Conservation (phyloP, 2,797 vertebrate species). For the Malurus leucopterus region DNA sequence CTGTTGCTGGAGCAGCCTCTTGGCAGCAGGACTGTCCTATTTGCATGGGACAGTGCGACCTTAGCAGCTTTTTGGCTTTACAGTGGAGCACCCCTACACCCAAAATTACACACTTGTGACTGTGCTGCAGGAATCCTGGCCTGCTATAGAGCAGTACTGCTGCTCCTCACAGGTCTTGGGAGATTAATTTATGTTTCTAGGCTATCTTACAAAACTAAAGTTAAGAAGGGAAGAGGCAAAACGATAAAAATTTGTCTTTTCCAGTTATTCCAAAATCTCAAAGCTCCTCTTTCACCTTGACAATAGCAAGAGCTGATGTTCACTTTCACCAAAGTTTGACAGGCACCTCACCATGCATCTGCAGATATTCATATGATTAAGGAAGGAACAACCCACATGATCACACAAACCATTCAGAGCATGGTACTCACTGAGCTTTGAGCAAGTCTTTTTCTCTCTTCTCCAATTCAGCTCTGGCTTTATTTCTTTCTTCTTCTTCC, state of each 20-base stretch:
- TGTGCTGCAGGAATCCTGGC: neutral
- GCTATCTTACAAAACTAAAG: neutral
- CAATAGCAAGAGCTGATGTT: neutral
- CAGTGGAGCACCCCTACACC: neutral
- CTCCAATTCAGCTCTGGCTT: slow-evolving; percentile 94
- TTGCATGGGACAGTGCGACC: accelerated
- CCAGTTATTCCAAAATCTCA: neutral
- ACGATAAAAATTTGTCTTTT: neutral
- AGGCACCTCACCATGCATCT: neutral
- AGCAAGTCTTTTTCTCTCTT: slow-evolving; percentile 96
- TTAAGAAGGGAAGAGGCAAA: neutral
- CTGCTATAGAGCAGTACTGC: neutral
- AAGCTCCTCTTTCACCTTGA: neutral
- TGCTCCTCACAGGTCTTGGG: neutral
- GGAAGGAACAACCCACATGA: neutral
- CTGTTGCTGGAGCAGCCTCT: neutral
- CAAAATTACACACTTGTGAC: neutral
- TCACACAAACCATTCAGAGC: neutral
- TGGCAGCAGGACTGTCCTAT: neutral
- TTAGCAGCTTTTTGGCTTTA: neutral
- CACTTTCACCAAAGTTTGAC: neutral
- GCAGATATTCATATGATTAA: neutral
- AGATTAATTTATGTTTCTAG: neutral
- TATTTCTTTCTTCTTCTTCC: slow-evolving; percentile 98
- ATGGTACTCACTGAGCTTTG: slow-evolving; percentile 91